Evolutionary conservation across 2,888 invertebrate species (phyloP).

Genomic region (Cataglyphis altisquamis): DNA sequence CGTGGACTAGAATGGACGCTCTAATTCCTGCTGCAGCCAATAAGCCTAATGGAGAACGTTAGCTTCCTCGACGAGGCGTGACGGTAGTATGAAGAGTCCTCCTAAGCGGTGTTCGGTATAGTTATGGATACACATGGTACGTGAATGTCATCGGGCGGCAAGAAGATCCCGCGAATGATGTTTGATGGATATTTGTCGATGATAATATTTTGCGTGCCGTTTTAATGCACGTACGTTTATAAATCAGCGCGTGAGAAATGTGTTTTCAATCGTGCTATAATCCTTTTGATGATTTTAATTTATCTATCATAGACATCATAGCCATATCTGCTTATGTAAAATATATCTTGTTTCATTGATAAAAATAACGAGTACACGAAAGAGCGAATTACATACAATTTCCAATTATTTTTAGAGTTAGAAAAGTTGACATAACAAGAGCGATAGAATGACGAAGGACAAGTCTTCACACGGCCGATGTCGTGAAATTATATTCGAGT

Average conservation of each 20-base stretch:
- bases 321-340: neutral
- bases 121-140: neutral
- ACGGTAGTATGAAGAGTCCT: constrained; percentile 50
- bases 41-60: constrained; percentile 78
- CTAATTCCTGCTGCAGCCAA: constrained; percentile 71
- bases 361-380: neutral
- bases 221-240: neutral
- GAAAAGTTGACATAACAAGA: neutral
- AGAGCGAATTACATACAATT: neutral
- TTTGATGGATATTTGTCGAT: neutral
- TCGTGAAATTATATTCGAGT: neutral
- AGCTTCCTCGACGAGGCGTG: constrained; percentile 66
- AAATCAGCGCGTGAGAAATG: neutral
- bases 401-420: neutral
- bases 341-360: neutral
- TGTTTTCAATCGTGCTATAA: neutral
- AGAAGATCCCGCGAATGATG: neutral
- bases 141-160: constrained; percentile 19
- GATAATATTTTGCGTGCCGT: neutral
- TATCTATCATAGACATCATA: neutral
- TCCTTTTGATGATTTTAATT: neutral
- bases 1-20: constrained; percentile 61
- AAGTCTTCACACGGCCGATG: too few relatives aligned
- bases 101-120: neutral
- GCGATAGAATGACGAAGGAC: neutral